Evolutionary conservation across 2,797 vertebrate species (phyloP).

Genomic region (Hyperoplus lanceolatus): DNA sequence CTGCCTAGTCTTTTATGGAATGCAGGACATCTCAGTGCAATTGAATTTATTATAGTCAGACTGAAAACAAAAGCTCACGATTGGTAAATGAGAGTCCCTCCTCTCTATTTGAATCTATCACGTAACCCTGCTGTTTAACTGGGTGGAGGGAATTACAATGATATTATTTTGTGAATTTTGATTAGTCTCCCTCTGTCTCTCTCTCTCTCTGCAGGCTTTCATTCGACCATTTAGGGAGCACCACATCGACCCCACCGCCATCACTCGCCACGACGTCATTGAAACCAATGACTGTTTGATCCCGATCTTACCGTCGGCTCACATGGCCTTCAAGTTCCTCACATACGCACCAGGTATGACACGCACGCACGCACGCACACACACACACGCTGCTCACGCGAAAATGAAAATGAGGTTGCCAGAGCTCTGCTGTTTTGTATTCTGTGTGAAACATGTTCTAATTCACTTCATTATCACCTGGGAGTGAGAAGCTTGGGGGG

Average conservation of each 20-base stretch:
- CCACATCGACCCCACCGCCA: conserved; percentile 96
- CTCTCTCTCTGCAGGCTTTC: conserved; percentile 88
- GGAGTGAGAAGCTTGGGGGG: not conserved
- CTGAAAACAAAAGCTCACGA: not conserved
- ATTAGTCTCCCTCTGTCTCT: not conserved
- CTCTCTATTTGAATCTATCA: not conserved
- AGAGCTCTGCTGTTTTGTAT: not conserved
- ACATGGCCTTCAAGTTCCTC: conserved; percentile 92
- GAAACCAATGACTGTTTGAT: conserved; percentile 98
- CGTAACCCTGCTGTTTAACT: not conserved
- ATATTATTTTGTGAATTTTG: not conserved
- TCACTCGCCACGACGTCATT: conserved; percentile 96
- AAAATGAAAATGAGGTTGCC: not conserved
- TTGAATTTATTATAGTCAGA: not conserved
- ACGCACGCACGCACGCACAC: not conserved
- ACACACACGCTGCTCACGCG: not conserved
- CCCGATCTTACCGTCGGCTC: conserved; percentile 90
- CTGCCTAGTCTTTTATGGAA: not conserved
- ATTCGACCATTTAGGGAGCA: conserved; percentile 97
- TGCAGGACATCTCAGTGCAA: not conserved
- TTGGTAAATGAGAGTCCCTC: not conserved
- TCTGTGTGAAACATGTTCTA: conserved; percentile 1
- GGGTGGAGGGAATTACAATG: not conserved
- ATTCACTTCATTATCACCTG: conserved; percentile 19
- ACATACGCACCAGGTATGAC: conserved; percentile 89